Evolutionary conservation across 2,888 invertebrate genomes (phyloP).

Genomic region (Linyphia triangularis): DNA sequence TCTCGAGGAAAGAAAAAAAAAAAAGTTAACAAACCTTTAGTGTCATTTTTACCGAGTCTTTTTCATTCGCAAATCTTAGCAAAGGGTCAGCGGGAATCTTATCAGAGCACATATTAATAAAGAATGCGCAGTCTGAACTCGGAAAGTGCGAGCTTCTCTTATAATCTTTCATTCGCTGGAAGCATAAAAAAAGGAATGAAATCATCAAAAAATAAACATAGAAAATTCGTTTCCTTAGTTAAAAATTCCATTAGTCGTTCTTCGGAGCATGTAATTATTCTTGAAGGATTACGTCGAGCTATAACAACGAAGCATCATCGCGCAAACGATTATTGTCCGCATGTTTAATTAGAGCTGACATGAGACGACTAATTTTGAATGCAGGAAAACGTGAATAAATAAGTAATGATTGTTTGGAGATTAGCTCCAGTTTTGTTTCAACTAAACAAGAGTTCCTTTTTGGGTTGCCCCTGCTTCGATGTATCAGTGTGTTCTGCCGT

Average conservation of each 20-base stretch:
- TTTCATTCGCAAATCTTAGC: not conserved
- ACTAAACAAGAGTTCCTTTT: conserved; percentile 21
- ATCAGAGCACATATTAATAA: conserved; percentile 47
- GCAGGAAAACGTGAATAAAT: conserved; percentile 46
- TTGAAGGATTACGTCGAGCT: conserved; percentile 42
- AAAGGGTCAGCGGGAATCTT: not conserved
- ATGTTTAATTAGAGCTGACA: conserved; percentile 64
- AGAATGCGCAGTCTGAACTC: conserved; percentile 15
- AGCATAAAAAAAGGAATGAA: conserved; percentile 10
- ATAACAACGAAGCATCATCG: not conserved
- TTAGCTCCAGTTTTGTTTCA: conserved; percentile 39
- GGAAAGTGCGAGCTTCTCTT: not conserved
- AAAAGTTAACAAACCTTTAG: not conserved
- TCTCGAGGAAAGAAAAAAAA: not conserved
- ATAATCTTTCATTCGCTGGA: conserved; percentile 15
- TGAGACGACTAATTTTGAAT: conserved; percentile 32
- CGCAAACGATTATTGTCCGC: conserved; percentile 38
- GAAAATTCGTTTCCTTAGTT: conserved; percentile 45
- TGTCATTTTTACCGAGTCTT: not conserved
- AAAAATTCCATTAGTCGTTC: conserved; percentile 71
- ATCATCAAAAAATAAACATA: conserved; percentile 8
- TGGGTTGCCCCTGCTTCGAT: not conserved
- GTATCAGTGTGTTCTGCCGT: not conserved
- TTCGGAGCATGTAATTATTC: conserved; percentile 58
- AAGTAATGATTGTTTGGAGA: conserved; percentile 62